phyloP scores from a whole-genome alignment of 2,113 vertebrate species.

The Xerus inauris region DNA sequence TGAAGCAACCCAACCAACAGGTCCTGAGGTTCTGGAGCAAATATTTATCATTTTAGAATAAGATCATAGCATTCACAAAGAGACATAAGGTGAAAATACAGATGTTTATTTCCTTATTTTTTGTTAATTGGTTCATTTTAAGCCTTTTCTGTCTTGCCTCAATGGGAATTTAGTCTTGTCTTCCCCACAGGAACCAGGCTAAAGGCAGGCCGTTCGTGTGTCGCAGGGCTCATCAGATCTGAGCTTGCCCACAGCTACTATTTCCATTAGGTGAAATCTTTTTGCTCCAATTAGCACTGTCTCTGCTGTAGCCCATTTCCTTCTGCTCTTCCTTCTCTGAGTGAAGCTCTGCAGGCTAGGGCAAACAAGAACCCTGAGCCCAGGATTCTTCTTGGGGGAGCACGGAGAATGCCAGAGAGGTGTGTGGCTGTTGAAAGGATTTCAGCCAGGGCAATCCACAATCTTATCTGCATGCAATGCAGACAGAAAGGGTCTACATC shows the following conservation, averaged over 20 bases:
- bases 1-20: neutral
- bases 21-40: neutral
- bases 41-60: conserved; percentile 13
- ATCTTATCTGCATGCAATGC: neutral
- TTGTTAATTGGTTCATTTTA: conserved; percentile 23
- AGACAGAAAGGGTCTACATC: neutral
- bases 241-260: conserved; percentile 52
- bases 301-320: conserved; percentile 35
- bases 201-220: neutral
- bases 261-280: conserved; percentile 75
- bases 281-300: conserved; percentile 76
- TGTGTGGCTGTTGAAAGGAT: neutral
- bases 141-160: conserved; percentile 1
- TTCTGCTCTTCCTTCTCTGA: conserved; percentile 58
- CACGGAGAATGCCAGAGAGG: neutral
- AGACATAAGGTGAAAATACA: neutral
- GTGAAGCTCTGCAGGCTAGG: neutral
- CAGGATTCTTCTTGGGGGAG: neutral
- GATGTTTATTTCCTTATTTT: neutral
- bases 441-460: neutral
- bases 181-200: neutral
- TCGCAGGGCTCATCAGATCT: neutral
- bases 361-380: neutral
- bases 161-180: neutral
- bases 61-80: neutral